Percentiles rank a stretch among this genome's conserved stretches.
phyloP scores from a whole-genome alignment of 2,888 invertebrate genomes.

The Drosophila gaucha region DNA sequence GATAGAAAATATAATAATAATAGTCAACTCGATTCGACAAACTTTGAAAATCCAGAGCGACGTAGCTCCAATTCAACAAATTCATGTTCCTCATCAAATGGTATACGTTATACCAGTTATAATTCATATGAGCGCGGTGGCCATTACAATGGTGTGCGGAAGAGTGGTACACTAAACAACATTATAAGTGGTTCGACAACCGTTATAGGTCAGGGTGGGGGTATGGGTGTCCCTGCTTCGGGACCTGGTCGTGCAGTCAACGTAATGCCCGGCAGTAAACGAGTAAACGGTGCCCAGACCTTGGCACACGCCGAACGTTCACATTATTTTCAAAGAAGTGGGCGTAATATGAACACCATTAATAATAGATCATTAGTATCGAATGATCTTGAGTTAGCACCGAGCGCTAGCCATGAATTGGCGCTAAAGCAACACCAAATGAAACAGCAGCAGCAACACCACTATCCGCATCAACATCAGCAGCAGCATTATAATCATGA shows the following conservation, averaged over 20 bases:
- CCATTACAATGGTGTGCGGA: slow-evolving; percentile 79
- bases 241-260: slow-evolving; percentile 8
- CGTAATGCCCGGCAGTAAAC: slow-evolving; percentile 9
- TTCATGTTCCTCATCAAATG: slow-evolving; percentile 79
- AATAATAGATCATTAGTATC: slow-evolving; percentile 7
- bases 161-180: slow-evolving; percentile 83
- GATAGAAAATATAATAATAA: slow-evolving; percentile 47
- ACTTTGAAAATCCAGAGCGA: slow-evolving; percentile 81
- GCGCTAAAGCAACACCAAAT: slow-evolving; percentile 44
- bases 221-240: neutral
- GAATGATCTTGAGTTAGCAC: slow-evolving; percentile 35
- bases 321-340: slow-evolving; percentile 46
- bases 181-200: slow-evolving; percentile 62
- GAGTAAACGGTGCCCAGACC: slow-evolving; percentile 54
- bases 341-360: slow-evolving; percentile 4
- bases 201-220: slow-evolving; percentile 1
- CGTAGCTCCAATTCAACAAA: slow-evolving; percentile 83
- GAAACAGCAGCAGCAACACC: slow-evolving; percentile 51
- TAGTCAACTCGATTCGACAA: slow-evolving; percentile 67
- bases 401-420: slow-evolving; percentile 33
- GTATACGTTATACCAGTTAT: slow-evolving; percentile 77
- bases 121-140: slow-evolving; percentile 82
- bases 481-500: slow-evolving; percentile 63
- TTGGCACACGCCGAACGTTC: slow-evolving; percentile 45
- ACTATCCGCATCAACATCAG: slow-evolving; percentile 34